Base-by-base conservation (phyloP, 2,888 invertebrate species). In the Spilarctia lutea region DNA sequence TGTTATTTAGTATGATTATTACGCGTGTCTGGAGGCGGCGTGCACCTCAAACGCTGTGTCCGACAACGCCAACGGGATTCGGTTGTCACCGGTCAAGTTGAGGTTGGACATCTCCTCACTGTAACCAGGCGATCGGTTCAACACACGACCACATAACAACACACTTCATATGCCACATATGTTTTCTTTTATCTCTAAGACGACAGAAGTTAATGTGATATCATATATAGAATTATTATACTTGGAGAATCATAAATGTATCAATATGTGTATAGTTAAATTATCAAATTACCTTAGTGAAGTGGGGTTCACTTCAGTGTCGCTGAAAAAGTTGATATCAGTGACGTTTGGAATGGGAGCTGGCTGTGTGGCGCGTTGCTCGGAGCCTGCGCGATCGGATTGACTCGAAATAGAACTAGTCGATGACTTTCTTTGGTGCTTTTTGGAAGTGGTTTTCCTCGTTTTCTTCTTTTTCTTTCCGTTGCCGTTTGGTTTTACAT, bases 311-410 rank as follows among this genome's bases (percentile, higher is more conserved):
- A 98, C 96, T 95, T 99, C 99, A 0, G 98, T 98, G 90, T 99
- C 99, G 90, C 99, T 99, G 94, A 98, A 99, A 96, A 99, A 99
- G 90, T 99, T 91, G 81, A 94, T 92, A 66, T 95, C 96, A 10
- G 90, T 86, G 68, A 90, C 81, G 78, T 92, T 93, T 27, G 92
- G 92, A 75, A 94, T 91, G 75, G 93, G 85, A 11, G 94, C 87
- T 11, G 94, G 89, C 81, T 90, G 92, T 3, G 92, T 82, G 66
- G 89, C 84, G 27, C 95, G 92, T 80, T 93, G 92, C 79, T 96
- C 96, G 39, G 94, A 92, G 30, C 94, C 91, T n/a, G 95, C 93
- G 76, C 95, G 93, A 86, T 96, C 96, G 48, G 96, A 96, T 80
- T 96, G 96, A 84, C 96, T 96, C 42, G 96, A 95, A 71, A 96